Evolutionary conservation across 2,113 vertebrate genomes (phyloP), one percentile per base, ranked within the genome.

Genomic region (Hippocampus mohnikei): DNA sequence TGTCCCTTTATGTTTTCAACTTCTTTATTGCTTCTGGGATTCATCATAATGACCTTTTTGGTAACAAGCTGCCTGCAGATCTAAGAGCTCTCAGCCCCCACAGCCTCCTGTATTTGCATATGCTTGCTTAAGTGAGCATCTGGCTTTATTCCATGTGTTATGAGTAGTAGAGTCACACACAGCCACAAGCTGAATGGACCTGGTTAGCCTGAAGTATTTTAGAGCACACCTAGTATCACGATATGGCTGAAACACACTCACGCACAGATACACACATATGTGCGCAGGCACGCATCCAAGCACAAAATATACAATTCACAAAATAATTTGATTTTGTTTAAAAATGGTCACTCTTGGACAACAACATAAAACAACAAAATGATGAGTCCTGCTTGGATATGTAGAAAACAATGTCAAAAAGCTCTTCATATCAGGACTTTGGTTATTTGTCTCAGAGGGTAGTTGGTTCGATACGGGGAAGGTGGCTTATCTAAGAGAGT

Each of bases 1-100:
- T 73, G 70, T 64, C 78, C 33, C 40, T 41, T 41, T 60, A 58
- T 71, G n/a, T 52, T 60, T 66, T 67, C 62, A 59, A 62, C 62
- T 25, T 48, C 37, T 40, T 27, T 42, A 75, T 53, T 18, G 56
- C 58, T 69, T 59, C 50, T 15, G 41, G 60, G 60, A 61, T 68
- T 65, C 37, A 70, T 71, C 48, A 42, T 25, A 20, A 53, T 60
- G 52, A 64, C 52, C 66, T 68, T 56, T 72, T 65, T 72, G 61
- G 40, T 70, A 42, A 70, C 41, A 50, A 60, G 66, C 15, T 64
- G 48, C 62, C 59, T 61, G 53, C 63, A 55, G 44, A 53, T 27
- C 52, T 50, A 56, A 21, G 18, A 2, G 29, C 63, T 48, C 20
- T 41, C 29, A 20, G 25, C 16, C 56, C 56, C 59, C 37, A 10